Percentiles rank a stretch among this genome's conserved stretches.
Evolutionary conservation across 2,888 invertebrate genomes (phyloP).

Genomic region (Rhagophthalmus giganteus): DNA sequence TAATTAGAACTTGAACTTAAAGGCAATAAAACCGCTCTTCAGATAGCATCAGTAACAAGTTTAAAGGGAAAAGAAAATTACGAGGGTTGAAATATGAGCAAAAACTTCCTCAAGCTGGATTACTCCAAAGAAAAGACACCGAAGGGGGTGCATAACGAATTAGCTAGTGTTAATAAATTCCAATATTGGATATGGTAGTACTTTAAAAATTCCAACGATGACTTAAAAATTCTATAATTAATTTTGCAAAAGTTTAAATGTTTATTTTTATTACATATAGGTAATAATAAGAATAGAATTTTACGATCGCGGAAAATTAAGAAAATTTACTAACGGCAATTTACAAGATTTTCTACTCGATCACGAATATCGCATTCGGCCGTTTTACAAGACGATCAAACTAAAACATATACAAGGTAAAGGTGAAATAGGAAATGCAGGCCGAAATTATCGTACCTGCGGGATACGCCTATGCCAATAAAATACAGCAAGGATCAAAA

Average conservation of each 20-base stretch:
- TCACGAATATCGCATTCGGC: slow-evolving; percentile 12
- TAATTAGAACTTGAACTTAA: slow-evolving; percentile 46
- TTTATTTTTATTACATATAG: too few relatives aligned
- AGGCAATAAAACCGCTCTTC: slow-evolving; percentile 45
- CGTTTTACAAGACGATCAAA: slow-evolving; percentile 13
- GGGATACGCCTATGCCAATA: slow-evolving; percentile 48
- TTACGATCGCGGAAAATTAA: slow-evolving; percentile 7
- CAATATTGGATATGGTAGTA: not conserved
- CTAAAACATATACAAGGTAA: slow-evolving; percentile 23
- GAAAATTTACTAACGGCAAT: slow-evolving; percentile 11
- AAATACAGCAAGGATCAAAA: slow-evolving; percentile 50
- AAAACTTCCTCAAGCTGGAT: slow-evolving; percentile 48
- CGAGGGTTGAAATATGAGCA: slow-evolving; percentile 43
- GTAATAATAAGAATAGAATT: too few relatives aligned
- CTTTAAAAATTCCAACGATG: not conserved
- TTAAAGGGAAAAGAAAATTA: slow-evolving; percentile 46
- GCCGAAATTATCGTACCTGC: slow-evolving; percentile 48
- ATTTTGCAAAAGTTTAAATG: too few relatives aligned
- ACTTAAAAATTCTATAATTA: too few relatives aligned
- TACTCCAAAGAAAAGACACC: slow-evolving; percentile 44
- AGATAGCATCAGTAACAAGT: slow-evolving; percentile 45
- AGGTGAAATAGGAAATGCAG: slow-evolving; percentile 24
- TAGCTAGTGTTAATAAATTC: slow-evolving; percentile 42
- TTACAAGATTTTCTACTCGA: slow-evolving; percentile 22
- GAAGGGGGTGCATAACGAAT: slow-evolving; percentile 48